Conservation (phyloP, 2,888 invertebrate species). For the Anthrax anthrax region DNA sequence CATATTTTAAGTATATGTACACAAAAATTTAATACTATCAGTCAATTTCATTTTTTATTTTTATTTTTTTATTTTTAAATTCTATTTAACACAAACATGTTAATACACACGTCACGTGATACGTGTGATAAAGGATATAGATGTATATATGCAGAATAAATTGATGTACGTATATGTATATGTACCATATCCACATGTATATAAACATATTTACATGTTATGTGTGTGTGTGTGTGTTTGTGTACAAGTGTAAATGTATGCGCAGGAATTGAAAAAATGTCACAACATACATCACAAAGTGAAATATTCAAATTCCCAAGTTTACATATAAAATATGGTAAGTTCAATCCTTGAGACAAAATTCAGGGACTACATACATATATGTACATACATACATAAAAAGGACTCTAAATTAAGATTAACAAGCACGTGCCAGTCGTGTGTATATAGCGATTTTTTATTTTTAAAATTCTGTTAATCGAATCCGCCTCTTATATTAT, state of each 20-base stretch:
- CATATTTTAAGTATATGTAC: too few relatives aligned
- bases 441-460: background rate
- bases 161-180: too few relatives aligned
- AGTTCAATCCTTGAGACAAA: background rate
- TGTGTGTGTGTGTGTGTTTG: background rate
- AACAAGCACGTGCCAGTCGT: conserved; percentile 5
- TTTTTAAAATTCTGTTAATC: conserved; percentile 1
- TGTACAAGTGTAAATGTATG: background rate
- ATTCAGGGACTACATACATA: too few relatives aligned
- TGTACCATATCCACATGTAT: too few relatives aligned
- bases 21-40: too few relatives aligned
- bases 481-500: conserved; percentile 1
- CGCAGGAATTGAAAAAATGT: background rate
- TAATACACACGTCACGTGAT: background rate
- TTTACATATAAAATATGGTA: conserved; percentile 8
- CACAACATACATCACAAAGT: conserved; percentile 7
- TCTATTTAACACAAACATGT: background rate
- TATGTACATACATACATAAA: too few relatives aligned
- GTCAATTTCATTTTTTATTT: too few relatives aligned
- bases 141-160: too few relatives aligned
- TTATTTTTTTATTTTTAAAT: background rate
- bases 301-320: conserved; percentile 7
- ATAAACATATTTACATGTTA: too few relatives aligned
- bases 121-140: background rate
- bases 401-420: conserved; percentile 1